These are phyloP conservation scores for Aphaenogaster floridana DNA, from an alignment of 1,140 invertebrate genomes.

Conservation along the genomic window DNA sequence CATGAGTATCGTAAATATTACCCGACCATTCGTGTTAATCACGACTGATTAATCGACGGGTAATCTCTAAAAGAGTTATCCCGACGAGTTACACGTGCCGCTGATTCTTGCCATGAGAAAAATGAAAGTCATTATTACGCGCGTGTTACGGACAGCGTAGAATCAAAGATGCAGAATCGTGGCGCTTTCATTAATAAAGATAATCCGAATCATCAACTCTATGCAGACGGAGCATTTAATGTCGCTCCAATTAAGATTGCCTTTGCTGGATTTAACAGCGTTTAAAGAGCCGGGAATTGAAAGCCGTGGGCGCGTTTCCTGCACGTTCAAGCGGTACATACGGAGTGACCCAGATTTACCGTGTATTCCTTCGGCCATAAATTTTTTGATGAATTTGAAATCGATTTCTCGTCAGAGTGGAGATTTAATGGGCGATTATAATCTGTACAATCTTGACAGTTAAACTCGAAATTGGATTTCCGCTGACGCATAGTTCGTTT, in stretches of 20 bases:
- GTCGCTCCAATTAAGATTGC: slow-evolving; percentile 45
- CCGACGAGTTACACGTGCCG: background rate
- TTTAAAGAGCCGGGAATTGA: slow-evolving; percentile 29
- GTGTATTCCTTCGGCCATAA: slow-evolving; percentile 26
- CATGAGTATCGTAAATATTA: slow-evolving; percentile 9
- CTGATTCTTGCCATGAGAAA: background rate
- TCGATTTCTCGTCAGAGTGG: slow-evolving; percentile 12
- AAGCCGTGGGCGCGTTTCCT: slow-evolving; percentile 1
- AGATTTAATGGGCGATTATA: slow-evolving; percentile 31
- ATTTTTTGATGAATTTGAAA: slow-evolving; percentile 45
- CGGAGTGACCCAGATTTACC: slow-evolving; percentile 40
- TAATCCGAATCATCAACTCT: slow-evolving; percentile 28
- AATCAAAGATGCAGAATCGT: background rate
- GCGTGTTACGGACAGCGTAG: background rate
- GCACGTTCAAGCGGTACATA: background rate
- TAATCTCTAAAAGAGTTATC: background rate
- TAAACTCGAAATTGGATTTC: slow-evolving; percentile 20
- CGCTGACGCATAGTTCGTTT: background rate
- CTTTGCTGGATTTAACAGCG: slow-evolving; percentile 35
- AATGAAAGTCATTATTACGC: background rate
- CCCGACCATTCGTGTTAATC: slow-evolving; percentile 38
- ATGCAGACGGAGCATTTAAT: slow-evolving; percentile 21
- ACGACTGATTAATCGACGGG: slow-evolving; percentile 19
- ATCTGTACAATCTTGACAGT: background rate
- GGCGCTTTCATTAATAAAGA: slow-evolving; percentile 32